Evolutionary conservation across 2,113 vertebrate genomes (phyloP).

Genomic region (Dipodomys spectabilis): DNA sequence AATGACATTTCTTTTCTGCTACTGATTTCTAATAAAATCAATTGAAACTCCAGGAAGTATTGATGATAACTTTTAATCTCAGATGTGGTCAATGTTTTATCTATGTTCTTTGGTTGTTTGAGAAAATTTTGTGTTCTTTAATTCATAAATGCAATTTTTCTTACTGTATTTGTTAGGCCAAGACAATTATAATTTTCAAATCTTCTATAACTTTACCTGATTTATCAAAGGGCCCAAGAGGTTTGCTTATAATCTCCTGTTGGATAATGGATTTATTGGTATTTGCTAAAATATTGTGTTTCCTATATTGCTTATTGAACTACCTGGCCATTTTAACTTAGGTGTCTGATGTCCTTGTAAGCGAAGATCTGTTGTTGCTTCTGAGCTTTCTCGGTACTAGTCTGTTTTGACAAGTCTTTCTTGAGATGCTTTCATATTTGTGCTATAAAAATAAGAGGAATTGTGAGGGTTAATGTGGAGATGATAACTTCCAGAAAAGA

Average conservation of each 20-base stretch:
- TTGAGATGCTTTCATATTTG: not conserved
- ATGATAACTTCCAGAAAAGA: not conserved
- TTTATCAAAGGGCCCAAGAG: not conserved
- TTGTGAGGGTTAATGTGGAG: not conserved
- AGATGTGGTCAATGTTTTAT: conserved; percentile 5
- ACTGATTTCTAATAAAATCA: conserved; percentile 31
- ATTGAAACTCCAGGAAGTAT: not conserved
- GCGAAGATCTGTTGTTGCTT: not conserved
- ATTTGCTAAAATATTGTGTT: not conserved
- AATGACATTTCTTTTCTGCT: not conserved
- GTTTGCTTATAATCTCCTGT: not conserved
- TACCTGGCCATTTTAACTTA: not conserved
- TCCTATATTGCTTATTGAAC: not conserved
- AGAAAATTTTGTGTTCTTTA: not conserved
- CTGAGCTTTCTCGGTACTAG: not conserved
- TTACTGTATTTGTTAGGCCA: not conserved
- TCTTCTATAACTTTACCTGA: not conserved
- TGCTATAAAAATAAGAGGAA: conserved; percentile 9
- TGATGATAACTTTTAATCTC: not conserved
- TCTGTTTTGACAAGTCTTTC: not conserved
- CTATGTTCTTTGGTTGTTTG: not conserved
- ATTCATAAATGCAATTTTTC: not conserved
- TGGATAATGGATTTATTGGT: not conserved
- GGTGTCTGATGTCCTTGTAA: not conserved
- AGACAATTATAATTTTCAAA: not conserved